These are phyloP conservation scores for Furnarius figulus DNA, from an alignment of 2,113 vertebrate genomes.

Conservation along the genomic window DNA sequence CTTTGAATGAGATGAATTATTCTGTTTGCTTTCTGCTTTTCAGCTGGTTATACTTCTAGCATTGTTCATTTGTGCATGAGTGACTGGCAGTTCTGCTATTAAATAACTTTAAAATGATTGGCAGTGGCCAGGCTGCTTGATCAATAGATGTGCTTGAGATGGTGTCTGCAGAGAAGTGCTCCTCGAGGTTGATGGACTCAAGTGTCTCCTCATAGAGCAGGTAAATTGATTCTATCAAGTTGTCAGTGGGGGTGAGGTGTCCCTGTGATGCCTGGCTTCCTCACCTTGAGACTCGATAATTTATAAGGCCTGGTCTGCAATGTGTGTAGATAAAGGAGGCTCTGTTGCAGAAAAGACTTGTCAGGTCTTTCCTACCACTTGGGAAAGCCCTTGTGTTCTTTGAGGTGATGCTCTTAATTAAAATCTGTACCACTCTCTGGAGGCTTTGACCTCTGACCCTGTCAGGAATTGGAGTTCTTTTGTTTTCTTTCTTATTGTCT, in stretches of 20 bases:
- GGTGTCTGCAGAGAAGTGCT: slow-evolving; percentile 61
- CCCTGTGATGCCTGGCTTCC: neutral
- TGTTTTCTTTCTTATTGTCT: neutral
- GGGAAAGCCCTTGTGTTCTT: neutral
- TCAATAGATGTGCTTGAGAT: slow-evolving; percentile 74
- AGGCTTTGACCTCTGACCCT: neutral
- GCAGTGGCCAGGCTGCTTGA: slow-evolving; percentile 61
- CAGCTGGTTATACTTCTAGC: neutral
- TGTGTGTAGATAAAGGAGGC: neutral
- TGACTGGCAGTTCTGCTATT: slow-evolving; percentile 48
- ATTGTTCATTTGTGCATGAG: slow-evolving; percentile 37
- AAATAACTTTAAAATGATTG: slow-evolving; percentile 71
- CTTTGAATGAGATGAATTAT: slow-evolving; percentile 32
- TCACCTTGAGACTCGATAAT: slow-evolving; percentile 5
- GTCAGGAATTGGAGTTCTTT: neutral
- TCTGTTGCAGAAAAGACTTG: neutral
- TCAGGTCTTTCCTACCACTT: neutral
- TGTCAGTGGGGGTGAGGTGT: neutral
- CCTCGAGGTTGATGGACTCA: slow-evolving; percentile 44
- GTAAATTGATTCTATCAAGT: slow-evolving; percentile 50
- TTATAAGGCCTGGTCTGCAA: neutral
- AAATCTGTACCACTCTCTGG: neutral
- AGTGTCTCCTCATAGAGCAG: slow-evolving; percentile 36
- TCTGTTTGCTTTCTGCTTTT: slow-evolving; percentile 39
- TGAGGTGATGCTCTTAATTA: neutral